Evolutionary conservation across 2,888 invertebrate genomes (phyloP), one percentile per base, ranked within the genome.

Genomic region (Spilarctia lutea): DNA sequence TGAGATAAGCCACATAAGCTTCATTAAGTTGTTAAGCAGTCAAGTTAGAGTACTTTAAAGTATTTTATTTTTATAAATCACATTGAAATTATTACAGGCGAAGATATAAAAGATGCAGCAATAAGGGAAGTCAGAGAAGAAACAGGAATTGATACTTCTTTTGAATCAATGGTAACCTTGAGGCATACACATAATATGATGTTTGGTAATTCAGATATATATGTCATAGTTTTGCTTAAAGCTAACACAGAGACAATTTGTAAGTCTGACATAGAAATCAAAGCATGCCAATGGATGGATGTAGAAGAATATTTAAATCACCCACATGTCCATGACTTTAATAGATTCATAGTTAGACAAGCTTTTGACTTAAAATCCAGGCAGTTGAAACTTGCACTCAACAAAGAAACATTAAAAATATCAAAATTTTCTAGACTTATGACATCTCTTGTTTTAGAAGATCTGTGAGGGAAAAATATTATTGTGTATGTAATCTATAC

Each of bases 41-140:
- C 8, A 10, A 6, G 11, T 39, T 11, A 39, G 10, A 39, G 11
- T 11, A 11, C 11, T 39, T 39, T 39, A 39, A 39, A 45, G 16
- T 45, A 13, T 45, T 13, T 16, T 45, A 16, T 45, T 16, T 35
- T 65, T 13, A 27, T 30, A 39, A 70, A 42, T 11, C 0, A 16
- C 27, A 18, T 48, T n/a, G 33, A 1, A 65, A 35, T 68, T 48
- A 72, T 75, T 94, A 68, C 88, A 98, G 98, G 97, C 74, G 99
- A 99, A 96, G 97, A 98, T 88, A 96, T 99, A 65, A 96, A 97
- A 76, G 97, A 97, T 85, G 98, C 99, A 24, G 98, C 97, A 0
- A 96, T 97, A 72, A 96, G 99, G 81, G 99, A 99, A 95, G 98
- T 99, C 0, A 94, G 96, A 73, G 99, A 99, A 95, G 99, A 99